These are phyloP conservation scores for Rhabdornis inornatus DNA, from an alignment of 2,113 vertebrate species.

Conservation along the genomic window DNA sequence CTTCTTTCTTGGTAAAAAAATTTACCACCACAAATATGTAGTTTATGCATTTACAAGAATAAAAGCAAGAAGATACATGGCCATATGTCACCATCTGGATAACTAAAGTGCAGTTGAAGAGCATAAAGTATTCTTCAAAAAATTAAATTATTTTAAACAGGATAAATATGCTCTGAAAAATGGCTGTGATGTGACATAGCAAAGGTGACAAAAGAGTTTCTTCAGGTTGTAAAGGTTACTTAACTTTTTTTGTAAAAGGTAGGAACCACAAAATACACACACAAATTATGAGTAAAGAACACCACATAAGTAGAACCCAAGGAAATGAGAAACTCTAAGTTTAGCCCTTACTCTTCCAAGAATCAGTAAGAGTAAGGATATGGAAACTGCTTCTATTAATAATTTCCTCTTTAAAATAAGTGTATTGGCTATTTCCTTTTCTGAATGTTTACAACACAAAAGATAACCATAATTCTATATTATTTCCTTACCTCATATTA, in stretches of 20 bases:
- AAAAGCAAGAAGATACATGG: neutral
- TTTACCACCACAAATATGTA: neutral
- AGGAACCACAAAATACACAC: neutral
- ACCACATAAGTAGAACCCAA: neutral
- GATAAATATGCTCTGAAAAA: neutral
- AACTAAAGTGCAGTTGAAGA: neutral
- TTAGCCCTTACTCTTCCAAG: neutral
- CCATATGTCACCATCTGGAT: neutral
- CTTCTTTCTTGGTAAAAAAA: neutral
- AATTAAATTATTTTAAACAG: neutral
- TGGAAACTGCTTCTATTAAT: neutral
- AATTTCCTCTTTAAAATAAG: neutral
- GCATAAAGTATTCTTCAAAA: neutral
- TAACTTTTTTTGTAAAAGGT: neutral
- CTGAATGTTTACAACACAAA: neutral
- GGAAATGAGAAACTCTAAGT: conserved; percentile 14
- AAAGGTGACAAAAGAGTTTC: neutral
- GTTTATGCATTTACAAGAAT: neutral
- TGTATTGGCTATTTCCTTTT: neutral
- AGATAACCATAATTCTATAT: neutral
- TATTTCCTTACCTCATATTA: neutral
- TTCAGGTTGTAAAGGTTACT: neutral
- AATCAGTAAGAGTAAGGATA: neutral
- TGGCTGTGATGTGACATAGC: neutral
- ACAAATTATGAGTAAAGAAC: neutral